Evolutionary conservation across 2,888 invertebrate species (phyloP), one percentile per base, ranked within the genome.

Genomic region (Apomyelois bistriatella): DNA sequence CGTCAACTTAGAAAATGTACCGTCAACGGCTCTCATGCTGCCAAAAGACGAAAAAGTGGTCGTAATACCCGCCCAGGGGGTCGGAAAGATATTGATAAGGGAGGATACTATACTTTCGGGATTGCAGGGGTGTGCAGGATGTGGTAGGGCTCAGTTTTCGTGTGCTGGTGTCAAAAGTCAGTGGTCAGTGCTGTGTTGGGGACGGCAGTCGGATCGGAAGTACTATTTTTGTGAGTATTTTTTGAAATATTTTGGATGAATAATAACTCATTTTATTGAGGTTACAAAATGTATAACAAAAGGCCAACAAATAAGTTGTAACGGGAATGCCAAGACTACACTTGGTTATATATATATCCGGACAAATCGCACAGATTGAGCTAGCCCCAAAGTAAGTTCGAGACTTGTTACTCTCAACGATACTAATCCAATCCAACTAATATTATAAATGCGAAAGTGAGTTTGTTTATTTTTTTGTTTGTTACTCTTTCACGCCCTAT

Each of bases 121-220:
- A 40, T 37, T 87, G 0, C 76, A 75, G 0, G 87, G 87, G 0
- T 89, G 88, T 57, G 79, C 82, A 0, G 82, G 83, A 0, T 89
- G 90, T 57, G 84, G 86, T 0, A 69, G 70, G 7, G 72, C 81
- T 0, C 81, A 82, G 55, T 85, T 89, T 17, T 72, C 82, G 0
- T 90, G 90, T 66, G 68, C 75, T 0, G 82, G 82, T 1, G 81
- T 84, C 0, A 79, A 82, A 51, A 78, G 74, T 2, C 79, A 85
- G 58, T 89, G 87, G 86, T 82, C 86, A 0, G 82, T 79, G 12
- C 55, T 90, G 0, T 90, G 90, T 55, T 90, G 90, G 90, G 90
- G 90, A 0, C 66, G 77, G 48, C 76, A 82, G 22, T 74, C 83
- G 0, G 85, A 82, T 17, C 82, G 79, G 59, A 84, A 81, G 60